phyloP scores from a whole-genome alignment of 2,888 invertebrate species.

The Kryphioiulus occultus region DNA sequence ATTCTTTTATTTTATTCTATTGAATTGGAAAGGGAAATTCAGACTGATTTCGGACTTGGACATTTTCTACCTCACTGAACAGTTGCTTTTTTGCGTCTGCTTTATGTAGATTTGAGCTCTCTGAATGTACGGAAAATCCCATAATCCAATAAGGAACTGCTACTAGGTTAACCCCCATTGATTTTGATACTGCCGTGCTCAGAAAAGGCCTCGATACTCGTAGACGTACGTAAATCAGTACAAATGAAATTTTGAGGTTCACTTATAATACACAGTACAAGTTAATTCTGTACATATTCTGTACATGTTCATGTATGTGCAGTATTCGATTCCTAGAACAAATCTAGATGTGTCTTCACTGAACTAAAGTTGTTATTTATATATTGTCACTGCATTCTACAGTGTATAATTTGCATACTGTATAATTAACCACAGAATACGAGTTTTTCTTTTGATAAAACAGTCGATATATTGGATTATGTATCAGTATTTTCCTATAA shows the following conservation, averaged over 20 bases:
- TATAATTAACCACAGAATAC: too few relatives aligned
- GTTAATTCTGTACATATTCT: neutral
- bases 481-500: too few relatives aligned
- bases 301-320: neutral
- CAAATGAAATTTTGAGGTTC: neutral
- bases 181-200: neutral
- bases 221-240: neutral
- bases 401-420: neutral
- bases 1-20: neutral
- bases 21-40: neutral
- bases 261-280: neutral
- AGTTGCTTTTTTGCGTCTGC: neutral
- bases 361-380: neutral
- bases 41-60: neutral
- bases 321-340: neutral
- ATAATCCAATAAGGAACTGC: slow-evolving; percentile 25
- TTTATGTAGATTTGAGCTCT: neutral
- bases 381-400: neutral
- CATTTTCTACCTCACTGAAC: neutral
- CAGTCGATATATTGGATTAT: too few relatives aligned
- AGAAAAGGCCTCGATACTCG: neutral
- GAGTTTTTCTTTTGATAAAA: too few relatives aligned
- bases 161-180: neutral
- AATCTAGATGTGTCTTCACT: neutral
- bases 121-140: neutral